Base-by-base conservation (phyloP, 2,113 vertebrate genomes). In the Semnornis frantzii region DNA sequence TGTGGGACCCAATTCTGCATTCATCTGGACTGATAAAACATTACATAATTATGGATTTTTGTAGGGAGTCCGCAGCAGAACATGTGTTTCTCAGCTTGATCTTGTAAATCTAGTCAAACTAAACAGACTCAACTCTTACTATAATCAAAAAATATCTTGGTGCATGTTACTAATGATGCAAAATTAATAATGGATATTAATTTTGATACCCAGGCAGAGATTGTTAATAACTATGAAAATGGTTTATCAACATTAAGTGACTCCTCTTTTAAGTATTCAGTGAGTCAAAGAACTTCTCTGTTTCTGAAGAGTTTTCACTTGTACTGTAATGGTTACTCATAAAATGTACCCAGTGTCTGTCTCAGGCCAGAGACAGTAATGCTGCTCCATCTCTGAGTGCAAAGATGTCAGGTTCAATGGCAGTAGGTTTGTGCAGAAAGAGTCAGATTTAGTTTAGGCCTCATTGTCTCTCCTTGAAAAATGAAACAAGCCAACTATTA, bases 261-360 rank as follows among this genome's bases (percentile, higher is more conserved):
- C 20, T 94, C 72, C 8, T 82, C 34, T 82, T 93, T 89, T 75
- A 31, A 72, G 85, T 78, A 44, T 65, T 24, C 31, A 44, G 28
- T 62, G 62, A 82, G 83, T 81, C 62, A 87, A 68, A 89, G 13
- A 94, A 54, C 65, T 82, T 89, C 52, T 58, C 52, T 58, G 19
- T 57, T 91, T 77, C 65, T 80, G 34, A 89, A 63, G 63, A 52
- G 10, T 89, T 91, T 93, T 77, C 28, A 23, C 37, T 92, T 76
- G 37, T 59, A 64, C 31, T 58, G 20, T 31, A 87, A 28, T 50
- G 13, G 9, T 4, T 59, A 57, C 28, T 80, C 42, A 42, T 69
- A 31, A 92, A 94, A 88, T 66, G 39, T 46, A 42, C 2, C 48
- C 34, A 66, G 6, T 46, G 60, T 44, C 57, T 27, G 1, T 83